Evolutionary conservation across 2,797 vertebrate species (phyloP).

Genomic region (Syndactyla subalaris): DNA sequence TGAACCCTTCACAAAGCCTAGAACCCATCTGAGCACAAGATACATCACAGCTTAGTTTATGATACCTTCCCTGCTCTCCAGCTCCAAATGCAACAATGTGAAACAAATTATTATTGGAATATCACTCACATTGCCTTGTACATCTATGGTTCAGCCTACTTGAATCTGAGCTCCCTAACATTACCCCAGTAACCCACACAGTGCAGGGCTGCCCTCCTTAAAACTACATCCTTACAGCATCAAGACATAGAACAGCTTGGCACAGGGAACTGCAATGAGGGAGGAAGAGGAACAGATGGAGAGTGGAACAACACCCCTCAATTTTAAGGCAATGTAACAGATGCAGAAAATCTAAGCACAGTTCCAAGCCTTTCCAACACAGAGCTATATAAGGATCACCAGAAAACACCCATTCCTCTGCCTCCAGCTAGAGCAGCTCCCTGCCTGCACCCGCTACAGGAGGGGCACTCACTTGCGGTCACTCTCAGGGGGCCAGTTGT

Average conservation of each 20-base stretch:
- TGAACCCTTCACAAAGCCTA: neutral
- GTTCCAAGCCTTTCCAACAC: neutral
- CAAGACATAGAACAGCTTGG: neutral
- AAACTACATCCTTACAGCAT: neutral
- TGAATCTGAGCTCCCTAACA: neutral
- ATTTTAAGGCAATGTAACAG: neutral
- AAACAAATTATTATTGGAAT: neutral
- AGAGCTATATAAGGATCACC: neutral
- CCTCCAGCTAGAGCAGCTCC: neutral
- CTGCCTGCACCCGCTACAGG: rapidly evolving
- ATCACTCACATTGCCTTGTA: rapidly evolving
- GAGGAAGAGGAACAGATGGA: constrained; percentile 30
- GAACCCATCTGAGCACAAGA: neutral
- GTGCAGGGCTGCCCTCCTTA: neutral
- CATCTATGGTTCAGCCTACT: neutral
- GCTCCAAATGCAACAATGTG: neutral
- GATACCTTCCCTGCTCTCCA: neutral
- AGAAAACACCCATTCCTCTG: neutral
- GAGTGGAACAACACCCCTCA: neutral
- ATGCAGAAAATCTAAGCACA: constrained; percentile 19
- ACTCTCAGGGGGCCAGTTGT: constrained; percentile 99
- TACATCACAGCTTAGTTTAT: neutral
- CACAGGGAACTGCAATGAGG: neutral
- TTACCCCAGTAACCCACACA: neutral
- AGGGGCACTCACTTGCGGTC: constrained; percentile 91